A percentile compares a stretch with the other conserved stretches of the same genome.
Conservation (phyloP, 2,113 vertebrate species). For the Salvator merianae region DNA sequence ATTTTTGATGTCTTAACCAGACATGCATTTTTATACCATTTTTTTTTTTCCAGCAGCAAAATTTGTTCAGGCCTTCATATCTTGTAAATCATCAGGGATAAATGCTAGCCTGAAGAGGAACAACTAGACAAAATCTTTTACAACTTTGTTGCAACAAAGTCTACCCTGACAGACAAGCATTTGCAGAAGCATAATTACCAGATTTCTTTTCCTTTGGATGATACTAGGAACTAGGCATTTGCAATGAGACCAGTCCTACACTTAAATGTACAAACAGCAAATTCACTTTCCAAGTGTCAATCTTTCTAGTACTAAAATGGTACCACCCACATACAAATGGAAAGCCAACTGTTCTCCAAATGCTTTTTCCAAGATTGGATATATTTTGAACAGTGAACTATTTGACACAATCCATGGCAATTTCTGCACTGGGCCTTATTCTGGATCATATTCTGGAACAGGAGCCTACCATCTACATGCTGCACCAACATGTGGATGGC, state of each 20-base stretch:
- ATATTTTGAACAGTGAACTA: no score
- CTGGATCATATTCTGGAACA: no score
- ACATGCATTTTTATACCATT: constrained; percentile 7
- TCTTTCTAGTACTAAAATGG: neutral
- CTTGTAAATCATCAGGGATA: constrained; percentile 28
- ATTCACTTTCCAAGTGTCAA: neutral
- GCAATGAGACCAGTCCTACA: neutral
- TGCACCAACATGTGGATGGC: no score
- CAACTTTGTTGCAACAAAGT: constrained; percentile 19
- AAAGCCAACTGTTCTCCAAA: no score
- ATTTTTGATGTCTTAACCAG: constrained; percentile 22
- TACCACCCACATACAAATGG: neutral
- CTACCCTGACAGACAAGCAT: neutral
- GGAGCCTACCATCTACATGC: no score
- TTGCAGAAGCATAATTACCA: neutral
- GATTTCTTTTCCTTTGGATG: neutral
- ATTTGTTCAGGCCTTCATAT: constrained; percentile 13
- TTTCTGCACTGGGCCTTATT: no score
- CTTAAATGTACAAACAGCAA: neutral
- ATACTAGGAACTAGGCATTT: neutral
- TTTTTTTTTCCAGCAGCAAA: constrained; percentile 1
- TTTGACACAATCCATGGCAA: no score
- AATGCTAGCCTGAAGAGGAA: constrained; percentile 30
- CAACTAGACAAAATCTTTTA: constrained; percentile 9
- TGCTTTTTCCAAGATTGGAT: no score